Percentiles rank a stretch among this genome's conserved stretches.
These are phyloP conservation scores for Encarsia formosa DNA, from an alignment of 2,888 invertebrate genomes.

Conservation along the genomic window DNA sequence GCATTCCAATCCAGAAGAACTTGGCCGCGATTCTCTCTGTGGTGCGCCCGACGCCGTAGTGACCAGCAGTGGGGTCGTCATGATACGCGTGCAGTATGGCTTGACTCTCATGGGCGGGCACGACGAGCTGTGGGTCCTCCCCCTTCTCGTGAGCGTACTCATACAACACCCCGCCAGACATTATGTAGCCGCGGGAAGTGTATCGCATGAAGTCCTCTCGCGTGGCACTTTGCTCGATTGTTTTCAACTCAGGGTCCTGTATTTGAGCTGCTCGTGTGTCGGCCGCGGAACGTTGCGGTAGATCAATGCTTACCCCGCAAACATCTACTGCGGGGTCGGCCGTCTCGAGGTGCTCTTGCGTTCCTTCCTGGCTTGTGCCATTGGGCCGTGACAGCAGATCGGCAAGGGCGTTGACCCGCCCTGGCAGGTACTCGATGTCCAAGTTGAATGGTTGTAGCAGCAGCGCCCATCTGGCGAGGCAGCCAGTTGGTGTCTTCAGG, in stretches of 20 bases:
- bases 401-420: too few relatives aligned
- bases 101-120: constrained; percentile 12
- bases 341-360: too few relatives aligned
- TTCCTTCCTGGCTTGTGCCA: too few relatives aligned
- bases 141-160: constrained; percentile 24
- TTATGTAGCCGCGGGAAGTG: neutral
- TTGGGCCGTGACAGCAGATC: too few relatives aligned
- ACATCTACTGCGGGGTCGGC: too few relatives aligned
- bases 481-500: too few relatives aligned
- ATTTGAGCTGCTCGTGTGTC: neutral
- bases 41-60: neutral
- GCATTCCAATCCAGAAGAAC: too few relatives aligned
- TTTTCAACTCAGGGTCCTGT: neutral
- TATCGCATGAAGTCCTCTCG: neutral
- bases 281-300: neutral
- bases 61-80: constrained; percentile 20
- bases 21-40: constrained; percentile 5
- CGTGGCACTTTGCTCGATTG: neutral
- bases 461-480: too few relatives aligned
- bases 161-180: constrained; percentile 29
- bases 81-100: constrained; percentile 21
- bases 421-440: too few relatives aligned
- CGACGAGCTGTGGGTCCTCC: too few relatives aligned
- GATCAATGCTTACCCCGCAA: neutral
- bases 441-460: too few relatives aligned